Conservation (phyloP, 1,140 invertebrate species). For the Cylas formicarius region DNA sequence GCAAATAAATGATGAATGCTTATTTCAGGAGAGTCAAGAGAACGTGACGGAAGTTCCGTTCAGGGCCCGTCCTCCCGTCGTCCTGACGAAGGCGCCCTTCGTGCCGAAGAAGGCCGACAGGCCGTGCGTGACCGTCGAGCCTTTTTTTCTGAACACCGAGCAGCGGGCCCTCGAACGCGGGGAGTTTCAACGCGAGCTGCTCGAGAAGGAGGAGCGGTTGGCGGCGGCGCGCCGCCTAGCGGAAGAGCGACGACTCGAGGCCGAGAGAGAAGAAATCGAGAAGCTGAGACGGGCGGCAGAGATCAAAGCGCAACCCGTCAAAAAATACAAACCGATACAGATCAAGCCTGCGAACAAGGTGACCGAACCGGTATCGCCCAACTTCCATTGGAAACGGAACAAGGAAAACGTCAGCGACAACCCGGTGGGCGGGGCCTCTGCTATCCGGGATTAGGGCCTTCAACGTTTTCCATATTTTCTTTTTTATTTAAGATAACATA, state of each 20-base stretch:
- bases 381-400: too few species aligned
- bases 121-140: constrained; percentile 29
- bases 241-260: constrained; percentile 9
- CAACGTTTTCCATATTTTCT: too few species aligned
- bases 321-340: constrained; percentile 23
- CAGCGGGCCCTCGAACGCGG: constrained; percentile 42
- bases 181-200: constrained; percentile 41
- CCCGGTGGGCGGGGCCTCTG: too few species aligned
- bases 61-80: constrained; percentile 44
- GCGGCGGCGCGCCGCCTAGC: constrained; percentile 11
- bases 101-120: constrained; percentile 37
- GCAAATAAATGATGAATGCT: neutral
- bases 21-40: constrained; percentile 19
- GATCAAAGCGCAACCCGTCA: constrained; percentile 26
- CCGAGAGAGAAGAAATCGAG: constrained; percentile 7
- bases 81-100: constrained; percentile 48
- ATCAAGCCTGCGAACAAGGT: constrained; percentile 21
- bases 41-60: constrained; percentile 33
- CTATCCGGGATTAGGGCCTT: too few species aligned
- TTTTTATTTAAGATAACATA: too few species aligned
- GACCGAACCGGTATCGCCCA: constrained; percentile 25
- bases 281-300: constrained; percentile 21
- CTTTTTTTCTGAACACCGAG: constrained; percentile 46
- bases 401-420: too few species aligned
- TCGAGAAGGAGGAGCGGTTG: constrained; percentile 41